Base-by-base conservation (phyloP, 2,797 vertebrate species). In the Fistularia tabacaria region DNA sequence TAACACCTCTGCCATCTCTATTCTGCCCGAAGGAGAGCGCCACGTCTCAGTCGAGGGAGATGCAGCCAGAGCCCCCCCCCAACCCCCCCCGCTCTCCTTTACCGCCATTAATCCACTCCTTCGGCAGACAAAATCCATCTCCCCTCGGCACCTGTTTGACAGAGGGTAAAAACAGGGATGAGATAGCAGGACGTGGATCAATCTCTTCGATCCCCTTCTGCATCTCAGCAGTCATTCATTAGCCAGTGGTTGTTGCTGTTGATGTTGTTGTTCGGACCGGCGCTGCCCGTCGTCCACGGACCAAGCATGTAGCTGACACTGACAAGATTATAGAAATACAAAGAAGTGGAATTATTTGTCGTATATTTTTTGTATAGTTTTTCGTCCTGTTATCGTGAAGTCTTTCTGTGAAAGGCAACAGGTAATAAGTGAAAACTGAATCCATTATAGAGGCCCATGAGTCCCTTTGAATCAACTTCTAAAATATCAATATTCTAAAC, bases 161-260 rank as follows among this genome's bases (percentile, higher is more conserved):
- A 90, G 87, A 86, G 84, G 86, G 85, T 89, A 91, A 90, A 90
- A 92, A 85, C 84, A 84, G 83, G 79, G 74, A 88, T 85, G 85
- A 90, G 88, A 89, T 89, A 88, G 85, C 76, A 66, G 68, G 82
- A 66, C 50, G 53, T 46, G 55, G 86, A 91, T 92, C 90, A 90
- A 92, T 91, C 79, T 73, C 83, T 91, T 91, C 86, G 88, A 92
- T 91, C 83, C 74, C 68, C 62, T 61, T 74, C 74, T 81, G 80
- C 79, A 74, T 85, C 86, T 82, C 87, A 69, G 73, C 73, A 82
- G 79, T 78, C 82, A 79, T 90, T 88, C 85, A 88, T 90, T 85
- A 89, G 83, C 73, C 76, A 52, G 69, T 85, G 83, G 81, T 81
- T 73, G 76, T 76, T 81, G 80, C 77, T 85, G 82, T 82, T 80